These are phyloP conservation scores for Vireo griseus DNA, from an alignment of 2,797 vertebrate genomes.

Conservation along the genomic window DNA sequence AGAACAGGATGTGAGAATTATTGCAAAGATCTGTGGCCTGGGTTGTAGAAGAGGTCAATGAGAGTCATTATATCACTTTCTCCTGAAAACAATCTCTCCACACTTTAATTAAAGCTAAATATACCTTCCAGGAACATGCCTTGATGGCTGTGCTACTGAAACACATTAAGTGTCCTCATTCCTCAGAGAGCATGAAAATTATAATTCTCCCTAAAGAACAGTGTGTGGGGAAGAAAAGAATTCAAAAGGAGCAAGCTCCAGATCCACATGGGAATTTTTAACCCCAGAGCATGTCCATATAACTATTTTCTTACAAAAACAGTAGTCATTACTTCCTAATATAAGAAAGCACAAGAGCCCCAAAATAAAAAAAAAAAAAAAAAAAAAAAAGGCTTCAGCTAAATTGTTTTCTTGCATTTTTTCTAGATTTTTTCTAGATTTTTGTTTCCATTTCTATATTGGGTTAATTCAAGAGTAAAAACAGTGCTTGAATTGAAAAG, in stretches of 20 bases:
- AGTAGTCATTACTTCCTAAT: background rate
- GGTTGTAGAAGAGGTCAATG: background rate
- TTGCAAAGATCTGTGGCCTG: background rate
- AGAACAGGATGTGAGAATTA: background rate
- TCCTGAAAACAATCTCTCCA: background rate
- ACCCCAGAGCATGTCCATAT: rapidly evolving
- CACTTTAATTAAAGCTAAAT: background rate
- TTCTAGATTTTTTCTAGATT: background rate
- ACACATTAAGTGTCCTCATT: background rate
- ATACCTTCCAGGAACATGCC: background rate
- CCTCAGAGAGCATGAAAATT: background rate
- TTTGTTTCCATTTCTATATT: background rate
- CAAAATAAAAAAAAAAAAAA: background rate
- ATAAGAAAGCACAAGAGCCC: background rate
- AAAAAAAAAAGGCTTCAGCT: background rate
- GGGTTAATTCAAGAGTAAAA: background rate
- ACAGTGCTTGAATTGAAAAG: background rate
- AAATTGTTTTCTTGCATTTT: background rate
- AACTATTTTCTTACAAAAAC: background rate
- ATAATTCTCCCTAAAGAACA: background rate
- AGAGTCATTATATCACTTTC: background rate
- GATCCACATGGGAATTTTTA: background rate
- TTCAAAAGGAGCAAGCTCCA: background rate
- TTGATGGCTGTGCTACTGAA: background rate
- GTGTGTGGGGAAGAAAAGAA: background rate